These are phyloP conservation scores for Psammodynastes pulverulentus DNA, from an alignment of 2,113 vertebrate species.

Conservation along the genomic window DNA sequence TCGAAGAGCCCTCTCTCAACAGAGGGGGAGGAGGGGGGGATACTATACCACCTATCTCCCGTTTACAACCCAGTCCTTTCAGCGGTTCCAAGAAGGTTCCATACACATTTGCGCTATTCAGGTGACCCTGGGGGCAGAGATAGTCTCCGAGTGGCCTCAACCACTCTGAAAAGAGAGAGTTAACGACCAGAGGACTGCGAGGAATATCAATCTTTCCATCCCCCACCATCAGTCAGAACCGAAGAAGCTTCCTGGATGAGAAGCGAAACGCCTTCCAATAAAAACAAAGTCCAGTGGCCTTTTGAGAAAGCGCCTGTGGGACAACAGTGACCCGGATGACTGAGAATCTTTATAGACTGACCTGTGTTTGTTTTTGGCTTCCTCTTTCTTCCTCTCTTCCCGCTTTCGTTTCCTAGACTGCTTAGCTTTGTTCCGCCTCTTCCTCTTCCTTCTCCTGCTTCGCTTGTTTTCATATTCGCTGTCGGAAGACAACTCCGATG, in stretches of 20 bases:
- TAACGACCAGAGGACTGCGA: background rate
- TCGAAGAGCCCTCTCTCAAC: background rate
- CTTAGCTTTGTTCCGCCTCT: slow-evolving; percentile 77
- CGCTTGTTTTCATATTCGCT: slow-evolving; percentile 79
- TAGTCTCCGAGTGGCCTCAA: background rate
- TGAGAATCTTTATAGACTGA: slow-evolving; percentile 9
- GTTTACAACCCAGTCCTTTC: background rate
- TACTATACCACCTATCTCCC: background rate
- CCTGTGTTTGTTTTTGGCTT: slow-evolving; percentile 55
- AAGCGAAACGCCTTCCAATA: background rate
- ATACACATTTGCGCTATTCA: background rate
- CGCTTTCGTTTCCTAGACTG: slow-evolving; percentile 76
- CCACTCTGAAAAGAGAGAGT: background rate
- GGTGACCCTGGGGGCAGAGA: background rate
- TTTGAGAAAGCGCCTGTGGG: background rate
- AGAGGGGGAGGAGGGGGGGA: no score
- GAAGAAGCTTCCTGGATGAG: background rate
- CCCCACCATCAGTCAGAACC: background rate
- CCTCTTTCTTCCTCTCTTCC: slow-evolving; percentile 70
- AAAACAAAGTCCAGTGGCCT: background rate
- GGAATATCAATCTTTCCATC: background rate
- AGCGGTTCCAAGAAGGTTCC: background rate
- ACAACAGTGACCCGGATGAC: background rate
- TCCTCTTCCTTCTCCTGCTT: slow-evolving; percentile 73
- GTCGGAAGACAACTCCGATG: slow-evolving; percentile 75